Evolutionary conservation across 2,113 vertebrate species (phyloP).

Genomic region (Macrotus californicus): DNA sequence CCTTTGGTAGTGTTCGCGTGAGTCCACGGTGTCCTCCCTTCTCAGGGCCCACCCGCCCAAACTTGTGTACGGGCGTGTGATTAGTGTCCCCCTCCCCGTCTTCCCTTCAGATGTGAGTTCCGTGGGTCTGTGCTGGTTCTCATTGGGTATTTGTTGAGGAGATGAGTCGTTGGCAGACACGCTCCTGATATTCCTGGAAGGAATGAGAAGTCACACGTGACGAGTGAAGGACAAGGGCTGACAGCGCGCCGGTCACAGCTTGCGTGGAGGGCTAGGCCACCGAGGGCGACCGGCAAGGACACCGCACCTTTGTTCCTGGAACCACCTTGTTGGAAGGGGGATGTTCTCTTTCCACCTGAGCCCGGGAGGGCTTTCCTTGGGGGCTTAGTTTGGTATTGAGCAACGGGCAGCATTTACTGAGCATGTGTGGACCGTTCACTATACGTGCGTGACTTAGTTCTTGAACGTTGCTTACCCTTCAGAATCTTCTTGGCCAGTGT

Average conservation of each 20-base stretch:
- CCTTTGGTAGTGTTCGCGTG: fast-evolving
- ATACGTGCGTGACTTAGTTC: not conserved
- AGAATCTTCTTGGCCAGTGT: not conserved
- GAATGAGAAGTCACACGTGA: not conserved
- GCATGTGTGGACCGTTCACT: fast-evolving
- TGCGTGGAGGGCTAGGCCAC: fast-evolving
- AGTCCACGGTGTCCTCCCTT: not conserved
- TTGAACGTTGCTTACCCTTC: no score
- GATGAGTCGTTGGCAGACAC: no score
- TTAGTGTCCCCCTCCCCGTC: not conserved
- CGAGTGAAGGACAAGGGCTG: fast-evolving
- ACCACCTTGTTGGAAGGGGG: fast-evolving
- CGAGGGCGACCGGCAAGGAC: no score
- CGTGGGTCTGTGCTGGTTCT: not conserved
- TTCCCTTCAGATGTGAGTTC: not conserved
- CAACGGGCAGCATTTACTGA: not conserved
- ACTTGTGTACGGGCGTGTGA: not conserved
- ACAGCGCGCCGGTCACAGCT: fast-evolving
- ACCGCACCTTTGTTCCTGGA: not conserved
- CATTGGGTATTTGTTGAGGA: not conserved
- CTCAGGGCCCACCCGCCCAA: fast-evolving
- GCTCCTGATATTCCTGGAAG: fast-evolving
- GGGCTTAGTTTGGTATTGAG: fast-evolving
- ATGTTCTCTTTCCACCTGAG: not conserved
- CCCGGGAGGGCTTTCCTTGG: fast-evolving